Base-by-base conservation (phyloP, 2,888 invertebrate species). In the Dromius quadrimaculatus region DNA sequence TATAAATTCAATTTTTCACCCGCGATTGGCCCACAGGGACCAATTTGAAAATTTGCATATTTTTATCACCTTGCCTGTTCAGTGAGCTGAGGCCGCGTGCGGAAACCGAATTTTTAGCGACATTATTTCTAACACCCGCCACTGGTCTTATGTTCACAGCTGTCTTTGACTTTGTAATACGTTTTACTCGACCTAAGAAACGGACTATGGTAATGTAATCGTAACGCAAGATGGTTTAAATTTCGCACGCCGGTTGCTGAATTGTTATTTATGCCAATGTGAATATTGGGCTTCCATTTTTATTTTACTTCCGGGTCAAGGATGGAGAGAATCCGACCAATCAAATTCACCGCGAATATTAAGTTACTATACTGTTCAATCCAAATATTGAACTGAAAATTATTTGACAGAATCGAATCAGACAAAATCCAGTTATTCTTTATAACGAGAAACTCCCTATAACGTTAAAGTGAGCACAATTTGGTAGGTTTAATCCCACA, bases 1-100 rank as follows among this genome's bases (percentile, higher is more conserved):
- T 70, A 70, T 70, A 70, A 70, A 70, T 70, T 70, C 70, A 70
- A 70, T 70, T 70, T 70, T 47, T 70, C 50, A 70, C 70, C 47
- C 50, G 70, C 70, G 70, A 70, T 70, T 70, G 70, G 70, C 38
- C 62, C 62, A 45, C 70, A 43, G 70, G 62, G 70, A 47, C 70
- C 70, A 70, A 70, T 70, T 70, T 62, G 45, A 22, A 11, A 70
- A 70, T 70, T 70, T 62, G 61, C 70, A 70, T 70, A 70, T 70
- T 70, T 70, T 70, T 70, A 70, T 70, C 70, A 70, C 70, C 70
- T 70, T 62, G 22, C 47, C 38, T 34, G 68, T 59, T 59, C 68
- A 59, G 50, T 59, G 57, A 23, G 36, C 41, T 68, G 11, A 8
- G 17, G 45, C 15, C 11, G 57, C 57, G 57, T 59, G 15, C 17